A percentile compares a stretch with the other conserved stretches of the same genome.
Evolutionary conservation across 2,113 vertebrate species (phyloP).

Genomic region (Electrona antarctica): DNA sequence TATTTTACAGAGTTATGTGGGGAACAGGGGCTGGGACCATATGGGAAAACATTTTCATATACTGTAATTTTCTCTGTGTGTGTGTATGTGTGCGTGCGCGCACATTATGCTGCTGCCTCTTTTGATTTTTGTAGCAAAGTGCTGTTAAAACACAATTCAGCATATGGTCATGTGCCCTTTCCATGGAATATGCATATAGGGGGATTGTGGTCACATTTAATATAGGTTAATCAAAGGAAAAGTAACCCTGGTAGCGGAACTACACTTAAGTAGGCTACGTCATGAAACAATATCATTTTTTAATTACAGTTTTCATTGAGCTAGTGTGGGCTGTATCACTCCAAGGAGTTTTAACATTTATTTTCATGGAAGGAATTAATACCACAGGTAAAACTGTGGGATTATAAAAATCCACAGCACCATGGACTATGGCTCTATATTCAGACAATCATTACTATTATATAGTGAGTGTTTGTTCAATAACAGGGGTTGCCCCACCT

Average conservation of each 20-base stretch:
- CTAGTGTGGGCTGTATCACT: neutral
- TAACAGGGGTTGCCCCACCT: no score
- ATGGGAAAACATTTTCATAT: neutral
- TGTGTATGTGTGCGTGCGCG: neutral
- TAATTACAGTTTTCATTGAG: neutral
- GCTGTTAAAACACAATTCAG: constrained; percentile 11
- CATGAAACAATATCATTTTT: neutral
- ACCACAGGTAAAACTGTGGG: neutral
- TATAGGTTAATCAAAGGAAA: neutral
- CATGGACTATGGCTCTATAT: no score
- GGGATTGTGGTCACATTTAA: neutral
- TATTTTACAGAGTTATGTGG: neutral
- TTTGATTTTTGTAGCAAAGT: neutral
- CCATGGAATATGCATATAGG: no score
- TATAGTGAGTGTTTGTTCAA: no score
- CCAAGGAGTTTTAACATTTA: neutral
- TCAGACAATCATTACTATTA: no score
- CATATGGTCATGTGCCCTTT: neutral
- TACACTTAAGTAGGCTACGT: neutral
- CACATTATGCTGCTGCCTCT: neutral
- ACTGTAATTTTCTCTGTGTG: neutral
- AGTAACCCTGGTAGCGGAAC: neutral
- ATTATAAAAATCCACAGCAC: no score
- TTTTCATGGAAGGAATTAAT: constrained; percentile 11
- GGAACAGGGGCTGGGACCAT: neutral